Base-by-base conservation (phyloP, 2,113 vertebrate genomes). In the Sinosuthora webbiana region DNA sequence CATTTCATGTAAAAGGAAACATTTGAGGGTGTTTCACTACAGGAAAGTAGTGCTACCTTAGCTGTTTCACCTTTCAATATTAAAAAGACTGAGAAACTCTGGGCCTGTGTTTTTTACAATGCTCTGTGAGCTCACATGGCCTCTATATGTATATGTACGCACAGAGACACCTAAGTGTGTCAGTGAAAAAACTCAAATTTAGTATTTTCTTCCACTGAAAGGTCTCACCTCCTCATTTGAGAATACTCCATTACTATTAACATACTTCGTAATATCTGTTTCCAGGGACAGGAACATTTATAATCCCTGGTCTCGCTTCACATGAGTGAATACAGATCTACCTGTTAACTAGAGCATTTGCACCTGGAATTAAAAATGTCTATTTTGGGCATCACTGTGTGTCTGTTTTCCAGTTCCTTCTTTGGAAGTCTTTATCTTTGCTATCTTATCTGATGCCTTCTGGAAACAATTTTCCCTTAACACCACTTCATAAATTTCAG, bases 401-500 rank as follows among this genome's bases (percentile, higher is more conserved):
- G 57, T 76, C 74, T 85, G 39, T 88, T 95, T 93, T 62, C 67
- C 1, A 24, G 8, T 56, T 87, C 83, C 41, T 87, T 92, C 50
- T 79, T 81, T 94, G 69, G 57, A 87, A 93, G 28, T 68, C 25
- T 87, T 89, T 94, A 84, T 91, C 93, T 89, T 94, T 91, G 70
- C 75, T 63, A 23, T 83, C 67, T 93, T 87, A 79, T 77, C 79
- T 90, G 50, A 77, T 59, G 75, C 39, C 87, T 91, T 91, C 90
- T 95, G 67, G 91, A 93, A 95, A 86, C 53, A 85, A 89, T 87
- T 91, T 95, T 93, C 56, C 60, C 49, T 91, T 91, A 90, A 77
- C 15, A 85, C 30, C 52, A 70, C 75, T 90, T 91, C 79, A 90
- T 94, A 94, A 94, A 88, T 64, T 93, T 83, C 57, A 80, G 63